Base-by-base conservation (phyloP, 1,140 invertebrate genomes). In the Periplaneta americana region DNA sequence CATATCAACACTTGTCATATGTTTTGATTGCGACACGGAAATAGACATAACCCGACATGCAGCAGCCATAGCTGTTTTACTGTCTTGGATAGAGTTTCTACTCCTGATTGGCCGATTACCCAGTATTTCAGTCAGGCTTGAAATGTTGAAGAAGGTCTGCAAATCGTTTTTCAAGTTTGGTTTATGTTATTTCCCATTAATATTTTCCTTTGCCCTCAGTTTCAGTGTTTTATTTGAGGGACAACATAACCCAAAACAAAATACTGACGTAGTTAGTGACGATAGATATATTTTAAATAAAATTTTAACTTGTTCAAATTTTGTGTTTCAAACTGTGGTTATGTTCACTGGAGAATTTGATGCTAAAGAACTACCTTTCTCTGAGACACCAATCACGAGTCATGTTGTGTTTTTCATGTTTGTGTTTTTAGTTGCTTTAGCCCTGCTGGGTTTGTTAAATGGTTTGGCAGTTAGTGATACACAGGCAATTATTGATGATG, bases 381-480 rank as follows among this genome's bases (percentile, higher is more conserved):
- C 91, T 28, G 88, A 88, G 22, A 90, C 91, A 85, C 92, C 93
- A 9, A 84, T 92, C 9, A 91, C 91, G 33, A 94, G 94, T 84
- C 93, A 93, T 82, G 82, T 95, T 0, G 91, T 96, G 34, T 96
- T 96, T 85, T 88, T 95, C 15, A 86, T 94, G 1, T 96, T 96
- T 83, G 93, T 96, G 6, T 94, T 96, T 83, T 91, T 95, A 82
- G 93, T 96, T 80, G 92, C 94, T 0, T 95, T 96, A 74, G 94
- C 96, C 33, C 85, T 96, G 39, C 92, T 96, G 84, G 96, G 96
- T 88, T 87, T 96, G 31, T 87, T 96, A 0, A 96, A 95, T 85
- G 95, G 95, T 86, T 88, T 96, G 82, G 95, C 95, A 2, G 95
- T 96, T 0, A 95, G 93, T 85, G 95, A 96, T 84, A 96, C 94